Base-by-base conservation (phyloP, 1,140 invertebrate genomes). In the Rhagoletis zephyria region DNA sequence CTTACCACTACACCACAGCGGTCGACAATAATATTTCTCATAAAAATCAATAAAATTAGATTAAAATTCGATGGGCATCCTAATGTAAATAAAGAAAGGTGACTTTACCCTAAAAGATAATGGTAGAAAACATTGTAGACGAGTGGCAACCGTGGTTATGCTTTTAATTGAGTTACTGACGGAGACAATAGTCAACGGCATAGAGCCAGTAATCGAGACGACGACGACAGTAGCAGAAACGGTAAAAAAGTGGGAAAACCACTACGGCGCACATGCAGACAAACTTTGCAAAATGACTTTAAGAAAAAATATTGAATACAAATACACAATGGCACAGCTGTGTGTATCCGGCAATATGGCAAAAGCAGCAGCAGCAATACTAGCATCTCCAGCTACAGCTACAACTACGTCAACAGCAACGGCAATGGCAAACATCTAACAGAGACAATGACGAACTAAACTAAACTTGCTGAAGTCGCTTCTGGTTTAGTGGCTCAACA, bases 141-240 rank as follows among this genome's bases (percentile, higher is more conserved):
- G 30, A 30, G 30, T 30, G 30, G 30, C 30, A 30, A 30, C 30
- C 30, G 30, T 16, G 16, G 61, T 63, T 63, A 14, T 56, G 51
- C 10, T 56, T 63, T 14, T 45, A 74, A 74, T 74, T 74, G 67
- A 74, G 48, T 56, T 56, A 56, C 48, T 30, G 48, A 45, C 51
- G 74, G 74, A 81, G 74, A 59, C 74, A 81, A 81, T 81, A 81
- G 74, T 81, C 74, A 81, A 81, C 74, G 74, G 74, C 74, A 81
- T 1, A 30, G 30, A 30, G 19, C 51, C 48, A 81, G 48, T 81
- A 30, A 30, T 30, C 30, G 48, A 56, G 67, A 42, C 30, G 63
- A 64, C 9, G 9, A 30, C 70, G 48, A 56, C 74, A 51, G 74
- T 56, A 81, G 48, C 48, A 56, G 74, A 51, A 81, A 81, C 74